Evolutionary conservation across 2,888 invertebrate species (phyloP), one percentile per base, ranked within the genome.

Genomic region (Hypomecis punctinalis): DNA sequence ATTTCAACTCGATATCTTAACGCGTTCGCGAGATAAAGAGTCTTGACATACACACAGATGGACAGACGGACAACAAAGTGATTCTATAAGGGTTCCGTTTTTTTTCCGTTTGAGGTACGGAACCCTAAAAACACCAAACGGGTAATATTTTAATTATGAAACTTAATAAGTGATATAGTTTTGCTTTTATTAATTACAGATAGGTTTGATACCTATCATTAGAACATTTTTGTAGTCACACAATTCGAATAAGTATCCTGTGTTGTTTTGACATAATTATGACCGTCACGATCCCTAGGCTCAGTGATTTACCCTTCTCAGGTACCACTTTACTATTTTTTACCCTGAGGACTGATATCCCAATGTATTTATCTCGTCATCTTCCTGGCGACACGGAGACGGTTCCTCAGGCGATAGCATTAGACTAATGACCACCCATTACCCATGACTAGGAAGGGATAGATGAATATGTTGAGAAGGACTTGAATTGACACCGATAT

Each of bases 371-470:
- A 66, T 64, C 67, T 68, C 67, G 59, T 68, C 69, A 66, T 59
- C 52, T 47, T 60, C 62, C 60, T 57, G 70, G 72, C 68, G 72
- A 72, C 72, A 72, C 49, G 45, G 48, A 43, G 72, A 67, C 72
- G 67, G 62, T 61, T 36, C 57, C 53, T 43, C 61, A 42, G 52
- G 61, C 62, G 42, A 68, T 69, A 69, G 59, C 70, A 70, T 69
- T 65, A 68, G 61, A 57, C 81, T 89, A 89, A 89, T 88, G 85
- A 85, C 84, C 77, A 74, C 73, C 81, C 84, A 87, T 88, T 84
- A 87, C 79, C 76, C 74, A 9, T 6, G 56, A 56, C 47, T 39
- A 56, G 40, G 7, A 37, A 56, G 6, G 8, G 33, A 10, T 1
- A 56, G 56, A 56, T 9, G 47, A 23, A 5, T 5, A 43, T 10